These are phyloP conservation scores for Clavelina lepadiformis DNA, from an alignment of 23 tunicate species.

Conservation along the genomic window DNA sequence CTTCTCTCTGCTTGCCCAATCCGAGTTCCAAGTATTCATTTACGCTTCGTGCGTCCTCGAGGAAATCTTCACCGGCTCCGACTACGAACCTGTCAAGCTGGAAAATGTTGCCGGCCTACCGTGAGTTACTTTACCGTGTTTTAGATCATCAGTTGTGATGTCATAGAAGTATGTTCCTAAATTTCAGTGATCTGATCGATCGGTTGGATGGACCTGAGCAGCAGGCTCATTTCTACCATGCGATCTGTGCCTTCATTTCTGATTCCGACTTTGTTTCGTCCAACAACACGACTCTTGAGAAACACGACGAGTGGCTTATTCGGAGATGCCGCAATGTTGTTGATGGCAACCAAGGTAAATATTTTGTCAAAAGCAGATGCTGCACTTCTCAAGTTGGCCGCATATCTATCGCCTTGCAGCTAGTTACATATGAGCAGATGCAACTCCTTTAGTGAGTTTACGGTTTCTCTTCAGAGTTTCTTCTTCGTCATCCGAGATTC, in stretches of 20 bases:
- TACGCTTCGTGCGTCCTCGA: constrained; percentile 10
- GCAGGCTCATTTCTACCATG: constrained; percentile 22
- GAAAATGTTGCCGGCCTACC: constrained; percentile 9
- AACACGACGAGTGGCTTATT: constrained; percentile 43
- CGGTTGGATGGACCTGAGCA: constrained; percentile 1
- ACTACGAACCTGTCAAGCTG: constrained; percentile 12
- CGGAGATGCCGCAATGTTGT: neutral
- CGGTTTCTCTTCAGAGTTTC: constrained; percentile 17
- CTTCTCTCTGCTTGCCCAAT: constrained; percentile 6
- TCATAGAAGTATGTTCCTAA: no score
- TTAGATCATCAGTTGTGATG: no score
- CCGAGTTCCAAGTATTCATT: neutral
- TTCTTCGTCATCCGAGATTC: constrained; percentile 14
- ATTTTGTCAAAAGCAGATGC: neutral
- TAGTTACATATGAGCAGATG: neutral
- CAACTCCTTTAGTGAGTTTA: neutral
- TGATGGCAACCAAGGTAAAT: constrained; percentile 22
- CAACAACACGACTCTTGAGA: constrained; percentile 16
- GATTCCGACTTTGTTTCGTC: constrained; percentile 24
- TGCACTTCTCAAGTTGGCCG: neutral
- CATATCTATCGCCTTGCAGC: neutral
- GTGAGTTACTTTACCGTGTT: no score
- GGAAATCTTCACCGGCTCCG: constrained; percentile 11
- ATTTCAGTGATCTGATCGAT: constrained; percentile 5
- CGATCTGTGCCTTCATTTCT: constrained; percentile 21